A percentile compares a stretch with the other conserved stretches of the same genome.
Evolutionary conservation across 2,113 vertebrate species (phyloP).

Genomic region (Cyprinus carpio): DNA sequence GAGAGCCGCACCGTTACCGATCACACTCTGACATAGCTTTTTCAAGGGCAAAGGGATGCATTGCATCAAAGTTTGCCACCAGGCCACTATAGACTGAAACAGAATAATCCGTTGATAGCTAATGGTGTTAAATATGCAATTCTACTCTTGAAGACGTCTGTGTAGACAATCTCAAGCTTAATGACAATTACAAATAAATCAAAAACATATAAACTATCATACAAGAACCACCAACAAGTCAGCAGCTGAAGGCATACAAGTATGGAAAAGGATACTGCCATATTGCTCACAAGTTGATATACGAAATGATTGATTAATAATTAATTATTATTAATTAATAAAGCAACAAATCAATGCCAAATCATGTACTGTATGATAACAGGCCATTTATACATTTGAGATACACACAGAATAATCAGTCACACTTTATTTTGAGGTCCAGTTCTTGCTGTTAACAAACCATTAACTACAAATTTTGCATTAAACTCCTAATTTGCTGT

Average conservation of each 20-base stretch:
- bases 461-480: no score
- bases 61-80: conserved; percentile 32
- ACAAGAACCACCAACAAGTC: neutral
- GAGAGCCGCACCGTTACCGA: conserved; percentile 34
- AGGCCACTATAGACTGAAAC: conserved; percentile 14
- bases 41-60: conserved; percentile 55
- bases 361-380: neutral
- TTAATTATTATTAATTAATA: neutral
- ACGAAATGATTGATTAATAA: neutral
- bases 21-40: conserved; percentile 22
- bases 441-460: no score
- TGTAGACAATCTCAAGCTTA: neutral
- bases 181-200: neutral
- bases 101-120: conserved; percentile 45
- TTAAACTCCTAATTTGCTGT: no score
- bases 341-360: neutral
- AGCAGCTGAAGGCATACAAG: neutral
- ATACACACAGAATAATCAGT: neutral
- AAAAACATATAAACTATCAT: neutral
- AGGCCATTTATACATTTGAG: neutral
- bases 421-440: no score
- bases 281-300: neutral
- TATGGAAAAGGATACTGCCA: neutral
- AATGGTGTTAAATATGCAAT: conserved; percentile 47
- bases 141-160: neutral